Evolutionary conservation across 37 sponge, comb jelly and placozoan species (phyloP), one percentile per base, ranked within the genome.

Genomic region (Cliona cf. orientalis): DNA sequence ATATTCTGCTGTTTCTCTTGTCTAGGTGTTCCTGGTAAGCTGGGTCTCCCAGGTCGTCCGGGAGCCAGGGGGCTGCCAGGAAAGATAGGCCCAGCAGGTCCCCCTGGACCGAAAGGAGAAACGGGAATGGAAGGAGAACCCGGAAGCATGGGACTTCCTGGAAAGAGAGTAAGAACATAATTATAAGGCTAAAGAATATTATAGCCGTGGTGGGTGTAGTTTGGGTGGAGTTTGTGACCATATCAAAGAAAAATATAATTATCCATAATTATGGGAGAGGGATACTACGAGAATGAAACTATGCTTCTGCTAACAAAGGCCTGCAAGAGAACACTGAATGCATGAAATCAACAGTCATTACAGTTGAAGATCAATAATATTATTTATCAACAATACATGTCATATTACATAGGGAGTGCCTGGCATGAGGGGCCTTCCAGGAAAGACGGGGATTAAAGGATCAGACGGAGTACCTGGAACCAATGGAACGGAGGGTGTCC

Each of bases 1-100:
- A 53, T 21, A 19, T 53, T 12, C 19, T n/a, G n/a, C n/a, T n/a
- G n/a, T n/a, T n/a, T n/a, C n/a, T n/a, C n/a, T n/a, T n/a, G n/a
- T 63, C 7, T 7, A 63, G 26, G 26, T 63, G 7, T 26, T 29
- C 32, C 32, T 63, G 65, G 32, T 26, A 63, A 63, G 9, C 7
- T 29, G 65, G 71, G 71, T 69, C 71, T 36, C 22, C 9, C 23
- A 37, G 71, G 71, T 29, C 36, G 37, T 22, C 40, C 35, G 36
- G 65, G 65, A 63, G 65, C 7, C 7, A 63, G 32, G 25, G 65
- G 65, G 11, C 14, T 49, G 14, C 53, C 53, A 19, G 53, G 53
- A 49, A 49, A 49, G 14, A 14, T 49, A 19, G 53, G 53, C 9
- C 53, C 14, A 19, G 14, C 53, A 49, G 53, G 53, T 49, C 14